phyloP scores from a whole-genome alignment of 2,797 vertebrate genomes.

The Huso huso region DNA sequence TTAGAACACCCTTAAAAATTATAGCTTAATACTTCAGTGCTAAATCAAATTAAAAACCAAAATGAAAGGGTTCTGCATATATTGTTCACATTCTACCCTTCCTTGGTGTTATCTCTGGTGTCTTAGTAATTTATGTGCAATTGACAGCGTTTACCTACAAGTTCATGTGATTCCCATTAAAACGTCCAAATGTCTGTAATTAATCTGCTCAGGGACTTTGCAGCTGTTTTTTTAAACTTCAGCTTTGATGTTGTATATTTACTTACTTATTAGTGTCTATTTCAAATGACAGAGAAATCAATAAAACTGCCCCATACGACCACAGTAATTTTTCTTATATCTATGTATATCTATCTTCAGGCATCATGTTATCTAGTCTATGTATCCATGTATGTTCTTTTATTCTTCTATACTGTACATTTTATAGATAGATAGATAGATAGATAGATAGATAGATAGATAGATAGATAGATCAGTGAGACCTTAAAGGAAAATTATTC shows the following conservation, averaged over 20 bases:
- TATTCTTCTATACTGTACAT: too few species aligned
- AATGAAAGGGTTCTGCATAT: slow-evolving; percentile 33
- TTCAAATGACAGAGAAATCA: background rate
- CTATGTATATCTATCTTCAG: too few species aligned
- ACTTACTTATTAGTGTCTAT: slow-evolving; percentile 9
- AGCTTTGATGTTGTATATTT: slow-evolving; percentile 23
- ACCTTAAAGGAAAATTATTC: too few species aligned
- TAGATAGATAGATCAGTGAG: too few species aligned
- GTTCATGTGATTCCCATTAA: slow-evolving; percentile 54
- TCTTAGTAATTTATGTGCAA: slow-evolving; percentile 67
- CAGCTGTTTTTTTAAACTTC: slow-evolving; percentile 38
- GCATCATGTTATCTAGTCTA: too few species aligned
- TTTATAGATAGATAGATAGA: too few species aligned
- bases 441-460: too few species aligned
- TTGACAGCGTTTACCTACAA: slow-evolving; percentile 52
- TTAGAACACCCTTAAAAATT: too few species aligned
- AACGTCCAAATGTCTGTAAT: slow-evolving; percentile 44
- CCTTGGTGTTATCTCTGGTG: slow-evolving; percentile 64
- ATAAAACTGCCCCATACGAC: too few species aligned
- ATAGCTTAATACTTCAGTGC: too few species aligned
- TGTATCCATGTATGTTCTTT: too few species aligned
- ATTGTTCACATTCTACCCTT: slow-evolving; percentile 65
- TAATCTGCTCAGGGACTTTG: slow-evolving; percentile 35
- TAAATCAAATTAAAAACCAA: slow-evolving; percentile 58
- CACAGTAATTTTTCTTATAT: too few species aligned